phyloP scores from a whole-genome alignment of 2,113 vertebrate species.

The Mirounga angustirostris region DNA sequence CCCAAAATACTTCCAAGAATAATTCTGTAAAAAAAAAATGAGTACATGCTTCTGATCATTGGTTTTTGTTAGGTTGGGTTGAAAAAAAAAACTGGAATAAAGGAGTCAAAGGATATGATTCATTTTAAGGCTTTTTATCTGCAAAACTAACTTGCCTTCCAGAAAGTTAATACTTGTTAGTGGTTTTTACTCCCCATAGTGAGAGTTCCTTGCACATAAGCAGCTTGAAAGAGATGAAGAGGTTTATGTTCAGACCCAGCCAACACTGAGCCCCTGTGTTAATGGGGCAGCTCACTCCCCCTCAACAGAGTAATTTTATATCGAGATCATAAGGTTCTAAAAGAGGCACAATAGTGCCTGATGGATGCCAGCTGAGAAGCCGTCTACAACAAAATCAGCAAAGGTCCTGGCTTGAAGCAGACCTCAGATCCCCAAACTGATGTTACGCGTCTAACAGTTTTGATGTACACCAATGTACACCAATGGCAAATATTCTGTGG shows the following conservation, averaged over 20 bases:
- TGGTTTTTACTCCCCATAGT: background rate
- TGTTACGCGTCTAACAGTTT: background rate
- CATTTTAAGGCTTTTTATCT: slow-evolving; percentile 31
- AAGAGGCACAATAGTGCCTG: background rate
- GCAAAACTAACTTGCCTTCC: background rate
- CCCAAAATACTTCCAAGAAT: background rate
- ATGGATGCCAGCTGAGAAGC: background rate
- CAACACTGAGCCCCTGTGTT: background rate
- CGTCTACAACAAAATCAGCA: background rate
- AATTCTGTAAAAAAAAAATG: slow-evolving; percentile 32
- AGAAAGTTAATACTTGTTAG: background rate
- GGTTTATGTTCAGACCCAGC: background rate
- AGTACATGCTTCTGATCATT: background rate
- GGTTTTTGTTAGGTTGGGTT: background rate
- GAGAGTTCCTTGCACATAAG: background rate
- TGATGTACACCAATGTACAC: background rate
- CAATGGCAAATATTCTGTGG: slow-evolving; percentile 23
- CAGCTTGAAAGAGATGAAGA: background rate
- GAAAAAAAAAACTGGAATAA: background rate
- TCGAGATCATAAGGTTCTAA: background rate
- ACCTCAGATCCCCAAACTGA: background rate
- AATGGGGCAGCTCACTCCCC: background rate
- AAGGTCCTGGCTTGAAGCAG: background rate
- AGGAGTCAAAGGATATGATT: background rate
- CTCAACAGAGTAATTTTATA: background rate